Conservation (phyloP, 2,113 vertebrate genomes). For the Orcinus orca region DNA sequence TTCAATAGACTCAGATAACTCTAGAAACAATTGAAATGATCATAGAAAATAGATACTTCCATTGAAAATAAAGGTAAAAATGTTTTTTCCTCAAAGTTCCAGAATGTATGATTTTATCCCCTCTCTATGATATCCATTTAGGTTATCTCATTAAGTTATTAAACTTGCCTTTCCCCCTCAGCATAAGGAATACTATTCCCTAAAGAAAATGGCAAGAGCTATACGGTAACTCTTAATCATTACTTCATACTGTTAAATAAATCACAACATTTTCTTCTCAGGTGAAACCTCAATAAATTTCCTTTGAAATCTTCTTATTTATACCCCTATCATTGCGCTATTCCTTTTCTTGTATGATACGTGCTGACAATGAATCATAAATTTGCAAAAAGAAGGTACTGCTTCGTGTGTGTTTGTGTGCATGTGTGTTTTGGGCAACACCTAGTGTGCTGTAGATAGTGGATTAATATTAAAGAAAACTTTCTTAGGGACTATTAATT, state of each 20-base stretch:
- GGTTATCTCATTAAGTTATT: neutral
- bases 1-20: neutral
- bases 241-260: neutral
- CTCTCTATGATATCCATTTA: neutral
- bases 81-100: neutral
- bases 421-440: neutral
- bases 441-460: neutral
- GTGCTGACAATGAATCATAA: neutral
- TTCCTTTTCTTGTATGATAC: neutral
- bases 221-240: neutral
- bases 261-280: neutral
- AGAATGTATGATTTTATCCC: neutral
- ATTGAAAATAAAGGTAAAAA: neutral
- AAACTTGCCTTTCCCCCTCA: neutral
- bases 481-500: neutral
- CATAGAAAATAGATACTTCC: neutral
- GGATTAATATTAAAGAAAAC: neutral
- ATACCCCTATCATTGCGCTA: neutral
- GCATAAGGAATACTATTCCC: neutral
- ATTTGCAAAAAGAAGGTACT: neutral
- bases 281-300: neutral
- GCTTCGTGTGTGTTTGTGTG: neutral
- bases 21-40: neutral
- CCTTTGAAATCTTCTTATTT: neutral
- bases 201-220: neutral